Conservation (phyloP, 2,797 vertebrate genomes). For the Cheirogaleus major region DNA sequence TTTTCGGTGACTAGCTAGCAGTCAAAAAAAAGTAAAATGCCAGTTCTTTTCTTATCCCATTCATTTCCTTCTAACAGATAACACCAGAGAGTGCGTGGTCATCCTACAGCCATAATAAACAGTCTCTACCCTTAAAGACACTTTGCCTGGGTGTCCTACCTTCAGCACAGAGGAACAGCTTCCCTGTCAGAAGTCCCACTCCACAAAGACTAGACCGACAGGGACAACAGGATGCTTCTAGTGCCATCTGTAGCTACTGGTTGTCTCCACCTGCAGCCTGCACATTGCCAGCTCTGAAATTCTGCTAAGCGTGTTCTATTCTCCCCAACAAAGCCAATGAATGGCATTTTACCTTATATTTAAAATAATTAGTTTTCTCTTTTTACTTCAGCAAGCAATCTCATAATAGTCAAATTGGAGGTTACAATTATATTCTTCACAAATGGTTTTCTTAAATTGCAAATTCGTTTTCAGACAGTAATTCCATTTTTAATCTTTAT, state of each 20-base stretch:
- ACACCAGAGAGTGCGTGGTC: neutral
- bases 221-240: neutral
- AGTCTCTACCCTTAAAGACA: neutral
- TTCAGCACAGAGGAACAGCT: neutral
- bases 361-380: neutral
- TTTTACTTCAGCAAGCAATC: constrained; percentile 7
- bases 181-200: neutral
- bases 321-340: neutral
- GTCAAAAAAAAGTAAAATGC: neutral
- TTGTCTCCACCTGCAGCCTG: neutral
- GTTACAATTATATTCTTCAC: neutral
- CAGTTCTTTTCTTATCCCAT: neutral
- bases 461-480: constrained; percentile 20
- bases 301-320: neutral
- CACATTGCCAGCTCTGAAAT: neutral
- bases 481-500: constrained; percentile 30
- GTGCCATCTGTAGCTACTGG: no score
- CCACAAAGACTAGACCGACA: neutral
- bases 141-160: neutral
- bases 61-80: neutral
- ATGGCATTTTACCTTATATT: neutral
- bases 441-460: constrained; percentile 18
- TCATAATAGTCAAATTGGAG: neutral
- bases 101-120: neutral
- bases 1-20: neutral